These are phyloP conservation scores for Etheostoma nigrum DNA, from an alignment of 2,797 vertebrate species.

Conservation along the genomic window DNA sequence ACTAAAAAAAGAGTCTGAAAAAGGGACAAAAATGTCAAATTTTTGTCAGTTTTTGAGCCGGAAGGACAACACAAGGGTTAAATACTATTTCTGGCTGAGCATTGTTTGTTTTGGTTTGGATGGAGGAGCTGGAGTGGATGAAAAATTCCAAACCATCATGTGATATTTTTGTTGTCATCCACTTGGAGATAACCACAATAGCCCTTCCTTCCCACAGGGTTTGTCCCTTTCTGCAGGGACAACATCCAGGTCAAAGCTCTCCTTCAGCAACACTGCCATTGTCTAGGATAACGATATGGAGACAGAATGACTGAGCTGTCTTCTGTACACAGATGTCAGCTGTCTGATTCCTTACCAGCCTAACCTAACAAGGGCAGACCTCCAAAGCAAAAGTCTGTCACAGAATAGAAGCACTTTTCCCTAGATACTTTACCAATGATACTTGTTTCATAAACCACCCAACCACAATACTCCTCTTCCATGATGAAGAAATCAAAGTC, in stretches of 20 bases:
- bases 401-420: conserved; percentile 46
- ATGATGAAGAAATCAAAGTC: conserved; percentile 56
- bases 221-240: conserved; percentile 54
- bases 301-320: conserved; percentile 53
- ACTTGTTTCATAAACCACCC: conserved; percentile 54
- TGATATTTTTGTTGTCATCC: conserved; percentile 71
- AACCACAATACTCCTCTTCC: conserved; percentile 38
- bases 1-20: too few relatives aligned
- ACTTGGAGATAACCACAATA: conserved; percentile 73
- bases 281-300: conserved; percentile 39
- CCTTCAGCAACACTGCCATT: conserved; percentile 51
- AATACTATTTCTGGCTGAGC: conserved; percentile 68
- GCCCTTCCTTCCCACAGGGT: conserved; percentile 76
- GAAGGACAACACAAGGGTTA: too few relatives aligned
- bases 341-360: conserved; percentile 53
- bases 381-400: conserved; percentile 31
- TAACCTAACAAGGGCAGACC: conserved; percentile 20
- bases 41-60: too few relatives aligned
- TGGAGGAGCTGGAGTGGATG: conserved; percentile 37
- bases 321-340: conserved; percentile 39
- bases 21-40: too few relatives aligned
- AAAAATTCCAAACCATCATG: conserved; percentile 62
- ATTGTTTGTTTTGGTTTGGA: conserved; percentile 78
- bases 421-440: conserved; percentile 35
- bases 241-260: conserved; percentile 51